A percentile compares a stretch with the other conserved stretches of the same genome.
These are phyloP conservation scores for Syrphus vitripennis DNA, from an alignment of 2,888 invertebrate species.

Conservation along the genomic window DNA sequence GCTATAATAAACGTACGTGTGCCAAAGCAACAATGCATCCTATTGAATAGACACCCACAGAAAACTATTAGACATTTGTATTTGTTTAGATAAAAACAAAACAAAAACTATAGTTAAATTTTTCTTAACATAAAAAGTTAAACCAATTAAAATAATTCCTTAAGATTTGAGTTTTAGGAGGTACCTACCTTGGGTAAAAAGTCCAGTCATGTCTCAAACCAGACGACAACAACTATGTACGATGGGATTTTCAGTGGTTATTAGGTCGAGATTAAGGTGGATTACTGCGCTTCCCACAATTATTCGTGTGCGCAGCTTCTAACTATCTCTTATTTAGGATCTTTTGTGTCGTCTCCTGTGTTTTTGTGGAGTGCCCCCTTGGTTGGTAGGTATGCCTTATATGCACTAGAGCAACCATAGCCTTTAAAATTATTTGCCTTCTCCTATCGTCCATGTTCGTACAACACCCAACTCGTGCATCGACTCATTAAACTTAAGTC, in stretches of 20 bases:
- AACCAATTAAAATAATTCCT: slow-evolving; percentile 33
- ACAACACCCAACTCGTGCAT: slow-evolving; percentile 64
- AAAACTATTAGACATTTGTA: slow-evolving; percentile 3
- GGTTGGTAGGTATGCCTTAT: background rate
- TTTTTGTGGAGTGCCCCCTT: background rate
- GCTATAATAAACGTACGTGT: slow-evolving; percentile 43
- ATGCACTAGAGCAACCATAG: background rate
- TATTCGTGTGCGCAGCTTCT: slow-evolving; percentile 44
- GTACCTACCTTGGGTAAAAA: background rate
- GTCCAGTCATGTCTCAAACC: background rate
- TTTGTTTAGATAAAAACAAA: slow-evolving; percentile 3
- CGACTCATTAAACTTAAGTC: slow-evolving; percentile 65
- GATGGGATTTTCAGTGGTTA: slow-evolving; percentile 15
- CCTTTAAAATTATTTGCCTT: background rate
- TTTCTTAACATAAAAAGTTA: slow-evolving; percentile 29
- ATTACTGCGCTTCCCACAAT: slow-evolving; percentile 58
- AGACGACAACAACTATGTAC: background rate
- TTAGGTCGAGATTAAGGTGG: slow-evolving; percentile 58
- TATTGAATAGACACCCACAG: slow-evolving; percentile 29
- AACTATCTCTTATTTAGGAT: slow-evolving; percentile 51
- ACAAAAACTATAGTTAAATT: background rate
- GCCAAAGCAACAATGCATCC: slow-evolving; percentile 49
- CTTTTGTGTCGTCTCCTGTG: slow-evolving; percentile 52
- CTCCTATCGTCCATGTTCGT: slow-evolving; percentile 13
- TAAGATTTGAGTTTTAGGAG: background rate